Evolutionary conservation across 2,888 invertebrate species (phyloP).

Genomic region (Colletes collaris): DNA sequence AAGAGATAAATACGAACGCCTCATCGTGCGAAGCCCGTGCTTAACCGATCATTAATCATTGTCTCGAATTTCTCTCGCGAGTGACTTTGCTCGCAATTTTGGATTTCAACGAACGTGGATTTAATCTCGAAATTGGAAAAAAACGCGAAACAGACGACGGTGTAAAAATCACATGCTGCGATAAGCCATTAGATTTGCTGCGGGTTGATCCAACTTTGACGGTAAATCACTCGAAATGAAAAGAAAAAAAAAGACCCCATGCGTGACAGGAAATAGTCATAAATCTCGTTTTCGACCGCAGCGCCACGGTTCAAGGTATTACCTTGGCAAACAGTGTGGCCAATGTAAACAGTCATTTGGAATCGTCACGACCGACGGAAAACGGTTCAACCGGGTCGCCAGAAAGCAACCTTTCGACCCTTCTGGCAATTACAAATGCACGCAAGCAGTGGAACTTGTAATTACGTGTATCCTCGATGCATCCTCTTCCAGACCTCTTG

Average conservation of each 20-base stretch:
- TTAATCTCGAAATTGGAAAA: constrained; percentile 13
- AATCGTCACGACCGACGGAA: constrained; percentile 7
- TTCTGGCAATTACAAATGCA: constrained; percentile 22
- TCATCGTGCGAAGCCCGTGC: neutral
- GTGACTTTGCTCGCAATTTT: neutral
- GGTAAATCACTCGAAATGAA: constrained; percentile 15
- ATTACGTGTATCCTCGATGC: too few species aligned
- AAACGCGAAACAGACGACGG: too few species aligned
- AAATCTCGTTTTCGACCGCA: constrained; percentile 9
- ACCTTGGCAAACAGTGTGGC: neutral
- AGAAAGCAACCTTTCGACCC: constrained; percentile 3
- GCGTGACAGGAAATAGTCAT: constrained; percentile 13
- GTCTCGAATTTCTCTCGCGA: constrained; percentile 19
- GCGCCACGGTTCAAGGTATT: constrained; percentile 6
- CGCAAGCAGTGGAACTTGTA: neutral
- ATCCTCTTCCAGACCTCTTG: too few species aligned
- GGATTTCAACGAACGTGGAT: neutral
- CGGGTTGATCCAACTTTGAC: constrained; percentile 21
- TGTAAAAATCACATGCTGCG: constrained; percentile 18
- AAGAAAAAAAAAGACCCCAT: neutral
- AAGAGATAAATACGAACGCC: constrained; percentile 19
- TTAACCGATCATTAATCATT: constrained; percentile 22
- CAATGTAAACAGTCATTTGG: constrained; percentile 36
- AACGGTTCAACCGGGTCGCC: constrained; percentile 3
- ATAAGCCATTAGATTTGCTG: constrained; percentile 22